Conservation (phyloP, 2,888 invertebrate genomes). For the Sympetrum striolatum region DNA sequence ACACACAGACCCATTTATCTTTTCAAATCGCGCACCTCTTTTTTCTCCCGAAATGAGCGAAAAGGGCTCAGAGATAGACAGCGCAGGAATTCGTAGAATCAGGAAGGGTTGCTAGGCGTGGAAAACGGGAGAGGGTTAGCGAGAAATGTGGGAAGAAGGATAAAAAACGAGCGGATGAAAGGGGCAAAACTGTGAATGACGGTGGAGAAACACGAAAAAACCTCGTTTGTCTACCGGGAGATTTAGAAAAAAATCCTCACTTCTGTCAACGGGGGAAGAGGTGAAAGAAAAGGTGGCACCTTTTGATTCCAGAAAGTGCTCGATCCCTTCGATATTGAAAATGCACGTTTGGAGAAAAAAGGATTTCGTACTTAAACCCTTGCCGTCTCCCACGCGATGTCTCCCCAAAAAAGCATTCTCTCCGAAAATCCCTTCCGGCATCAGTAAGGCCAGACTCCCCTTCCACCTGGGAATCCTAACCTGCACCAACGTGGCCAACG, state of each 20-base stretch:
- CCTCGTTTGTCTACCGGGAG: too few relatives aligned
- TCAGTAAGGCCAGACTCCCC: background rate
- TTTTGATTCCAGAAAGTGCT: too few relatives aligned
- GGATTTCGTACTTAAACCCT: background rate
- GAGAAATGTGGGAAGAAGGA: background rate
- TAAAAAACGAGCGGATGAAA: background rate
- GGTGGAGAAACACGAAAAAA: too few relatives aligned
- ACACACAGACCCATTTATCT: constrained; percentile 10
- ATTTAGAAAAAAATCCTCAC: too few relatives aligned
- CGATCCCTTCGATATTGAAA: background rate
- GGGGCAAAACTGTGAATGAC: too few relatives aligned
- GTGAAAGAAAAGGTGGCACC: too few relatives aligned
- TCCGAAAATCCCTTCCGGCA: constrained; percentile 2
- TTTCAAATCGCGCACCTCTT: constrained; percentile 10
- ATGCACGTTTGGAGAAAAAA: background rate
- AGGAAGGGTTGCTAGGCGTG: constrained; percentile 8
- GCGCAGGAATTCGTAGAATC: background rate
- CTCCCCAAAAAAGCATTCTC: background rate
- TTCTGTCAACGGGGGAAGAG: too few relatives aligned
- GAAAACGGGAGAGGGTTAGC: background rate
- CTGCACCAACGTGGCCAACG: constrained; percentile 38
- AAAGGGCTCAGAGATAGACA: background rate
- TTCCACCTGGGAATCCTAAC: constrained; percentile 21
- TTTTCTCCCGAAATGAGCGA: background rate
- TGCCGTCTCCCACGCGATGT: background rate